These are phyloP conservation scores for Picathartes gymnocephalus DNA, from an alignment of 2,113 vertebrate species.

Conservation along the genomic window DNA sequence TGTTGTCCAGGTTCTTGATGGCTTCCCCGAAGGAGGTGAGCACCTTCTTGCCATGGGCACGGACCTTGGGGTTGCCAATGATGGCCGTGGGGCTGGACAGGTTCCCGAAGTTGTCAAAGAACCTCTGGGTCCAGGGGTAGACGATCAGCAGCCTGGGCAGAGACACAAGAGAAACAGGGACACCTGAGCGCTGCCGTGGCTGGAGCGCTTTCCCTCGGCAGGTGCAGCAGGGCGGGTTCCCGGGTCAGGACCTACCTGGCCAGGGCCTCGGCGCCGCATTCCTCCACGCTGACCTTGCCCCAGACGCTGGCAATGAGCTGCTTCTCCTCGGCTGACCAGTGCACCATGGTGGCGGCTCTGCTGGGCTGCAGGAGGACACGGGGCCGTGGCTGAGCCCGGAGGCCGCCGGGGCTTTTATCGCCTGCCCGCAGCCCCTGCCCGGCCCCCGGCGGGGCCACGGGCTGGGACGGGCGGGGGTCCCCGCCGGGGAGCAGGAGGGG, in stretches of 20 bases:
- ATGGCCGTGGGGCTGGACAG: conserved; percentile 79
- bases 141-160: conserved; percentile 70
- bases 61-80: conserved; percentile 71
- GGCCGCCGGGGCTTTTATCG: background rate
- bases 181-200: accelerated
- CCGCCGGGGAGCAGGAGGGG: background rate
- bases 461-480: background rate
- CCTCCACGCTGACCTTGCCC: background rate
- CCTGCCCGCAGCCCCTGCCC: background rate
- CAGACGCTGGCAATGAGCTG: background rate
- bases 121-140: conserved; percentile 84
- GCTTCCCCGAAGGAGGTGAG: conserved; percentile 78
- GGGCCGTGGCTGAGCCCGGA: background rate
- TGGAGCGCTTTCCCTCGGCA: accelerated
- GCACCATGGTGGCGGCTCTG: background rate
- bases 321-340: conserved; percentile 54
- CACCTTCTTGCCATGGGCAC: conserved; percentile 77
- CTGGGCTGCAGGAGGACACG: background rate
- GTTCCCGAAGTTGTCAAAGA: conserved; percentile 78
- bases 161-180: accelerated
- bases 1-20: conserved; percentile 77
- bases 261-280: conserved; percentile 54
- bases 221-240: background rate
- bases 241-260: conserved; percentile 37
- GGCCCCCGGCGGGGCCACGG: accelerated